Evolutionary conservation across 2,797 vertebrate genomes (phyloP), one percentile per base, ranked within the genome.

Genomic region (Myotis vivesi): DNA sequence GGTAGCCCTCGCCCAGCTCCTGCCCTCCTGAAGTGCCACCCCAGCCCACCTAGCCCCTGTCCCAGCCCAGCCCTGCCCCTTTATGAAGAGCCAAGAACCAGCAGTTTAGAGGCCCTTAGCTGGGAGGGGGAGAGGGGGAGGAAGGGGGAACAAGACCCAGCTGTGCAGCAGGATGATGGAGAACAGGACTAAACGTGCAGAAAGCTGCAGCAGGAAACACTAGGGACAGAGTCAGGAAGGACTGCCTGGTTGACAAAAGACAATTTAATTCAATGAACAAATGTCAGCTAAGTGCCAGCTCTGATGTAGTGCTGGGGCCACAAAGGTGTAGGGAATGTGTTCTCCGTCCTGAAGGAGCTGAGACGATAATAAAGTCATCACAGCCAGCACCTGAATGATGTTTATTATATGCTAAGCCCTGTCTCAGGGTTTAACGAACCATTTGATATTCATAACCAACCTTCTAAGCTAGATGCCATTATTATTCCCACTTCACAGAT

Each of bases 321-420:
- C 83, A 49, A 13, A 57, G 64, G 75, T 6, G 10, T 2, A 55
- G 75, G 51, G 68, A 81, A 59, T 10, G 25, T 90, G 62, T 33
- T 75, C 92, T 83, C 75, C 76, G 87, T n/a, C 84, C 44, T 55
- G 71, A 30, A 25, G 92, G 53, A 90, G 38, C 86, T 68, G 86
- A 87, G 79, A 75, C 51, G 11, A 11, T 69, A 79, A 89, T 49
- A 62, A 89, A 87, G 68, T 75, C 53, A 28, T 16, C 72, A 79
- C 49, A 84, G 33, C 89, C 89, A 79, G 87, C 5, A 71, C 69
- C 73, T 89, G 38, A 28, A 33, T 30, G n/a, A 69, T 82, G 30
- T 94, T 95, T 94, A 83, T 30, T 87, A 72, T 23, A 59, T 51
- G 44, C 71, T 80, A 46, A 95, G 83, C 68, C 30, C 68, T 92